phyloP scores from a whole-genome alignment of 2,113 vertebrate genomes.

The Numida meleagris region DNA sequence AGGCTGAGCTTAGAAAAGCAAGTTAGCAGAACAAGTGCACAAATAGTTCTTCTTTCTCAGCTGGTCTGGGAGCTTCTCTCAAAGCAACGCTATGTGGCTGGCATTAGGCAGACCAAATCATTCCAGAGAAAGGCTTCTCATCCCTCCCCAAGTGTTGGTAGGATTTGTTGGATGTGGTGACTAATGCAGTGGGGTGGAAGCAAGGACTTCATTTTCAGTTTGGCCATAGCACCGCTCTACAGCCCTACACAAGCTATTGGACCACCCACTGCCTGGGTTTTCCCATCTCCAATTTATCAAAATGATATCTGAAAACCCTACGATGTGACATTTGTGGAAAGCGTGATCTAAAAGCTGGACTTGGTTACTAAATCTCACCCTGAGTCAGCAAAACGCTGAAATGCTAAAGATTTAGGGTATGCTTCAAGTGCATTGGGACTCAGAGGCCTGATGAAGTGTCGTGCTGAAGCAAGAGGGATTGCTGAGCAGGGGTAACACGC shows the following conservation, averaged over 20 bases:
- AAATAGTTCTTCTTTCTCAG: not conserved
- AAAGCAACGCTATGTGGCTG: not conserved
- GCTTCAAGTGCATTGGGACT: not conserved
- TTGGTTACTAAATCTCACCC: not conserved
- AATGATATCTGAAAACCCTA: not conserved
- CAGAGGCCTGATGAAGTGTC: not conserved
- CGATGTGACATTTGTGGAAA: not conserved
- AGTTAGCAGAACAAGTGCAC: not conserved
- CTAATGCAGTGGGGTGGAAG: not conserved
- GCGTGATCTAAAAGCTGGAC: not conserved
- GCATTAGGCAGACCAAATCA: not conserved
- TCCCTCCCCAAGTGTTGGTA: not conserved
- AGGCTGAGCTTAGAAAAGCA: not conserved
- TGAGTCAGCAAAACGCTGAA: not conserved
- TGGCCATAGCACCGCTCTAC: accelerated
- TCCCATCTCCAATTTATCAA: not conserved
- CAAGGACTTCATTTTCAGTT: not conserved
- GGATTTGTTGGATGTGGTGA: not conserved
- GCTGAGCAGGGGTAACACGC: not conserved
- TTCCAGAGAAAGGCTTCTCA: not conserved
- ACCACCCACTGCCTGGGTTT: not conserved
- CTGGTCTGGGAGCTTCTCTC: not conserved
- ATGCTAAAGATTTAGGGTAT: not conserved
- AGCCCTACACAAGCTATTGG: not conserved
- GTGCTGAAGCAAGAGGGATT: not conserved